Base-by-base conservation (phyloP, 2,888 invertebrate species). In the Arctia plantaginis region DNA sequence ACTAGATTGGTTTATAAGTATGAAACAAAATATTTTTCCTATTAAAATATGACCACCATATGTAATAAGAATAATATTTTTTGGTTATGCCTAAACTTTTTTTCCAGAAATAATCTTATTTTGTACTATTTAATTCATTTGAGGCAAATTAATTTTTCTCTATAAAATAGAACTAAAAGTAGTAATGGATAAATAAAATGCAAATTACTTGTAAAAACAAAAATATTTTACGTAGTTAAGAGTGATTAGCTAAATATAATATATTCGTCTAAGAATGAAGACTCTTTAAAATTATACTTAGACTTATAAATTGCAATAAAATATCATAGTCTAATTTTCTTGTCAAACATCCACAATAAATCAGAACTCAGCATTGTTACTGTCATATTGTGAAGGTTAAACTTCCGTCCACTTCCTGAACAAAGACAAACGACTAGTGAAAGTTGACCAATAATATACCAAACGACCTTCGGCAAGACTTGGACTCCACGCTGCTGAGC, bases 361-460 rank as follows among this genome's bases (percentile, higher is more conserved):
- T 55, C 47, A 64, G 73, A 77, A 76, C 30, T 75, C 72, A 78
- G 47, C 47, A 20, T 51, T 55, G 23, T 66, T n/a, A 44, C 41
- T 65, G 55, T 76, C 18, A 13, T 65, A 68, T 27, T 27, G 59
- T 71, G 76, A 82, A 82, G 82, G 80, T 71, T 66, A 64, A 35
- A 67, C 33, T 18, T 70, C 72, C 73, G 51, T 71, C 35, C 66
- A 76, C 75, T 84, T 78, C 84, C 82, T 77, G 30, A 13, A 51
- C 30, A 70, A 73, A 62, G 62, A 69, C 35, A 64, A 65, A 73
- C 76, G 72, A 73, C 67, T n/a, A 69, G 77, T 83, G 79, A 83
- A 83, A 85, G 83, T 80, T 39, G 64, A 69, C 27, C 47, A 51
- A 18, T 70, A 67, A 77, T 64, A 77, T 72, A 80, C 39, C 12